Base-by-base conservation (phyloP, 2,888 invertebrate genomes). In the Drymonia ruficornis region DNA sequence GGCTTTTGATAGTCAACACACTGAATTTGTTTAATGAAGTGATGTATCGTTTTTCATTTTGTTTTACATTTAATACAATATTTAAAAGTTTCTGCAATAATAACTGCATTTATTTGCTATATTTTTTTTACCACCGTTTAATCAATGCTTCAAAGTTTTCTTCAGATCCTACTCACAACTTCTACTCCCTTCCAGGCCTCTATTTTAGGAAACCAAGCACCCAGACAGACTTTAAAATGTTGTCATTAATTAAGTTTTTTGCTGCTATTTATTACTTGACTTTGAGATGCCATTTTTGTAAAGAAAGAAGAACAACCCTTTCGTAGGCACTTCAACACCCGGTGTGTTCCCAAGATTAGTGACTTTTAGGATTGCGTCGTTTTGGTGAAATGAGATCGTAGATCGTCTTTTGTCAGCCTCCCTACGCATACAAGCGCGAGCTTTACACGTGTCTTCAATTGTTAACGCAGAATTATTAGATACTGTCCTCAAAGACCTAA, bases 361-460 rank as follows among this genome's bases (percentile, higher is more conserved):
- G 61, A 64, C 68, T 65, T 63, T 57, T 65, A 61, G 53, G 62
- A 56, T 59, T 52, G 60, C 53, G 56, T 52, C 57, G 51, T 53
- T 58, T 52, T 60, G 57, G 60, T 55, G 53, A 64, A 67, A 76
- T 74, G 65, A 67, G 51, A 64, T 51, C 64, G 56, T 67, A 70
- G 56, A 70, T 67, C 61, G 65, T 59, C 67, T 72, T 68, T 63
- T 62, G 65, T 64, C 60, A 61, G 56, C 34, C 52, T 53, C 60
- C 56, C 53, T 44, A 46, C 59, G 53, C 50, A 28, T 47, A 34
- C 23, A 16, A 28, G 31, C 19, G 36, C 47, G n/a, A n/a, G n/a
- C 45, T 55, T 64, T 44, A 54, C 60, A 67, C 60, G 56, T 64
- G 60, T 48, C 42, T 31, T 52, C 48, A 52, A 53, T 59, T 59